These are phyloP conservation scores for Bombus superbus DNA, from an alignment of 1,140 invertebrate genomes.

Conservation along the genomic window DNA sequence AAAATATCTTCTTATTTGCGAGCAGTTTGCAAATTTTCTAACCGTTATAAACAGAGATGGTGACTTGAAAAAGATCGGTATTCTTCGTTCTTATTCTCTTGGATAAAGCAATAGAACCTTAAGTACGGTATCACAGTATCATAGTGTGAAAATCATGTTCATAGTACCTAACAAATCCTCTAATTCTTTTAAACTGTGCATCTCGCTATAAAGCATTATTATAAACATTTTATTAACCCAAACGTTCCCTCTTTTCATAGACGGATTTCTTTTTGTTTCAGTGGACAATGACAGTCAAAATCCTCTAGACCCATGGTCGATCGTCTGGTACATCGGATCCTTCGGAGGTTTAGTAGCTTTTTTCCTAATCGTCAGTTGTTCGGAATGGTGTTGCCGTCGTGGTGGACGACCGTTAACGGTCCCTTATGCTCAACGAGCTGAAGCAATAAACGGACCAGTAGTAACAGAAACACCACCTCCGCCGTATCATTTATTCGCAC, in stretches of 20 bases:
- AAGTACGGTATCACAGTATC: background rate
- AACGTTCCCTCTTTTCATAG: constrained; percentile 18
- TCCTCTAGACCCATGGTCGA: constrained; percentile 83
- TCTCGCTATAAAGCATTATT: background rate
- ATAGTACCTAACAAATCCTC: background rate
- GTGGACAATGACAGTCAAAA: constrained; percentile 70
- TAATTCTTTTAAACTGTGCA: background rate
- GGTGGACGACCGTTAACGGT: constrained; percentile 68
- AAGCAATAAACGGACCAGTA: constrained; percentile 63
- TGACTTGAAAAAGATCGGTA: background rate
- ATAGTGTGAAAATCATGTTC: background rate
- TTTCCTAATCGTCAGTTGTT: constrained; percentile 85
- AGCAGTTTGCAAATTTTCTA: background rate
- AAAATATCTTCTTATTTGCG: background rate
- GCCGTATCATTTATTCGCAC: constrained; percentile 85
- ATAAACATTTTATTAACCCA: background rate
- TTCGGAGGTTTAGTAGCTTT: constrained; percentile 85
- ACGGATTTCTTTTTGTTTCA: constrained; percentile 62
- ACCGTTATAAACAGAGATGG: background rate
- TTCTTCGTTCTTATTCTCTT: background rate
- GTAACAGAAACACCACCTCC: constrained; percentile 83
- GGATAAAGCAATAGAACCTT: background rate
- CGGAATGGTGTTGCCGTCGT: constrained; percentile 84
- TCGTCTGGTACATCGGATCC: constrained; percentile 85
- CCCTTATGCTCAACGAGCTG: constrained; percentile 71